Base-by-base conservation (phyloP, 2,113 vertebrate genomes). In the Myiozetetes cayanensis region DNA sequence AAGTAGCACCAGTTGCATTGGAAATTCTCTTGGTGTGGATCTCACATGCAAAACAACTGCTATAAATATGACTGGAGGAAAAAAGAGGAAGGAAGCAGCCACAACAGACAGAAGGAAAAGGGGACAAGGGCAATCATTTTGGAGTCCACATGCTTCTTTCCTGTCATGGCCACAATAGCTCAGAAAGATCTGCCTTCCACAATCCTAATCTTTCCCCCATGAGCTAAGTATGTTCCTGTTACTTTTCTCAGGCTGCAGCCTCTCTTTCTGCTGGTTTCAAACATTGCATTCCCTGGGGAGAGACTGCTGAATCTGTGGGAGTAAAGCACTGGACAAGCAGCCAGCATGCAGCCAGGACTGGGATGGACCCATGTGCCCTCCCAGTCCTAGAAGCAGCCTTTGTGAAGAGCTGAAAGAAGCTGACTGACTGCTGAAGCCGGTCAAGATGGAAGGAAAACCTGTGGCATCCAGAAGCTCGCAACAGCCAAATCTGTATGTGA, bases 1-100 rank as follows among this genome's bases (percentile, higher is more conserved):
- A 97, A 97, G 87, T 83, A 67, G 56, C 3, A 13, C 58, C 87
- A 94, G 65, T 44, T 94, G 89, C 28, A 6, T 59, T 97, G 97
- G 96, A 97, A 97, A 97, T 90, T 97, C 56, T 96, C 50, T 94
- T 78, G 62, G 63, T 53, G 63, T 96, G 62, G 76, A 92, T 87
- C 89, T 93, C 94, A 94, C 59, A 66, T 91, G 93, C 41, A 91
- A 78, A 87, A 75, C 13, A 68, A 90, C 67, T 66, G 63, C 94
- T 97, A 96, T 96, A 97, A 96, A 96, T 96, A 87, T 5, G 62
- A 81, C 41, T 77, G 47, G 33, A 76, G 70, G 44, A 28, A 70
- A 90, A 93, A 97, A 96, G 44, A 47, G 79, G 95, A 97, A 97
- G 92, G 85, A 93, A 92, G 61, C 14, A 85, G 68, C 47, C 50